Conservation (phyloP, 2,797 vertebrate species). For the Gorsachius magnificus region DNA sequence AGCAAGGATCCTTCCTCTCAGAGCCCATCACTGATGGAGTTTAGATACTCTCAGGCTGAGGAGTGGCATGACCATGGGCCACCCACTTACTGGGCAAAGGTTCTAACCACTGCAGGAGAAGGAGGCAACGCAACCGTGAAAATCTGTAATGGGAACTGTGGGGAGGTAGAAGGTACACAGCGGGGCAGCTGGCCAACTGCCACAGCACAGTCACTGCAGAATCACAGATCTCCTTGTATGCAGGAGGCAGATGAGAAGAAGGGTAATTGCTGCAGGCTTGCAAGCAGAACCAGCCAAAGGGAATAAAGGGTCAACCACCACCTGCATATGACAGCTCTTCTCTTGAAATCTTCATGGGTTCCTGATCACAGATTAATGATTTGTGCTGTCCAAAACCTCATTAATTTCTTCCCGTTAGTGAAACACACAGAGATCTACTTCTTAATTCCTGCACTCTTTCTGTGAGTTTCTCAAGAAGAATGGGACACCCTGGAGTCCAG, state of each 20-base stretch:
- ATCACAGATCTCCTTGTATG: background rate
- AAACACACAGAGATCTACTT: background rate
- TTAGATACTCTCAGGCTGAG: background rate
- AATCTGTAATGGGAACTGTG: background rate
- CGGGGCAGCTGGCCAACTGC: slow-evolving; percentile 18
- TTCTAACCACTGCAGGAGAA: background rate
- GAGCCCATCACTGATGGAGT: background rate
- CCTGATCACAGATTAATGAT: background rate
- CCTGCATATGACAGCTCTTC: background rate
- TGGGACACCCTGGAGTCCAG: background rate
- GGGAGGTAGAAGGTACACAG: slow-evolving; percentile 7
- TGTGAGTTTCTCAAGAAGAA: background rate
- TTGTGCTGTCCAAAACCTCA: background rate
- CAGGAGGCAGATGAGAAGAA: background rate
- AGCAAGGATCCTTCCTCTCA: background rate
- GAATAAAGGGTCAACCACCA: background rate
- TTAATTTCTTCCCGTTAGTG: background rate
- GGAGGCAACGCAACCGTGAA: background rate
- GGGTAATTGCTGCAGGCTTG: background rate
- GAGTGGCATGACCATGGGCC: background rate
- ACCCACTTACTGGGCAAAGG: background rate
- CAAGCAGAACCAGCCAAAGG: background rate
- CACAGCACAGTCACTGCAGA: slow-evolving; percentile 13
- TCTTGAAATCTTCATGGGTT: background rate
- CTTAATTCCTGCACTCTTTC: background rate